Base-by-base conservation (phyloP, 2,888 invertebrate genomes). In the Agonopterix arenella region DNA sequence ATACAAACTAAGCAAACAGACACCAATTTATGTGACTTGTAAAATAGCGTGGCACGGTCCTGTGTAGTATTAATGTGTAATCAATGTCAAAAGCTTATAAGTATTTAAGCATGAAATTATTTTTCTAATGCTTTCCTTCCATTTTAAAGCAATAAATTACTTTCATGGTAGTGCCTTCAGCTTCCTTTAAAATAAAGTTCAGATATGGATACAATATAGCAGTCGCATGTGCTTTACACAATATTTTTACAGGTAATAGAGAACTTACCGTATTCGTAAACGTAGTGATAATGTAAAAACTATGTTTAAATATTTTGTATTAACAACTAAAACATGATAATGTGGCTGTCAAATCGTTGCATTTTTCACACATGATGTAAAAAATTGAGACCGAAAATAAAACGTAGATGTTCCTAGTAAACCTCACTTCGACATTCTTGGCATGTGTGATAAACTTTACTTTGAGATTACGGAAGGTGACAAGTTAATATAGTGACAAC, bases 91-190 rank as follows among this genome's bases (percentile, higher is more conserved):
- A 77, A 66, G 74, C 74, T n/a, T n/a, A 70, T 73, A 72, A 61
- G 63, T 78, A 74, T 79, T 78, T 76, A 72, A 75, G 79, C 81
- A 75, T 68, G 62, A 81, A 80, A 77, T 84, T 84, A 80, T 84
- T 84, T 85, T 84, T 84, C 76, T 80, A 84, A 81, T 64, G 83
- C 85, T 84, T 80, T 74, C 72, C 80, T 84, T 84, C 84, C 82
- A 82, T 66, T 70, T 55, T 64, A 78, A 85, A 84, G 84, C 85
- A 86, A 84, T 83, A 81, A 64, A 64, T 83, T 84, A 66, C 70
- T 83, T 88, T 84, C 71, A 81, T 76, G 70, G 88, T 89, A 88
- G 88, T 89, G 88, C 88, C 88, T 89, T 89, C 82, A 82, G 88
- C 88, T 86, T 89, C 70, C 75, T 79, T 76, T 74, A 76, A 73